These are phyloP conservation scores for Hypselothyrea guttata DNA, from an alignment of 2,888 invertebrate genomes.

Conservation along the genomic window DNA sequence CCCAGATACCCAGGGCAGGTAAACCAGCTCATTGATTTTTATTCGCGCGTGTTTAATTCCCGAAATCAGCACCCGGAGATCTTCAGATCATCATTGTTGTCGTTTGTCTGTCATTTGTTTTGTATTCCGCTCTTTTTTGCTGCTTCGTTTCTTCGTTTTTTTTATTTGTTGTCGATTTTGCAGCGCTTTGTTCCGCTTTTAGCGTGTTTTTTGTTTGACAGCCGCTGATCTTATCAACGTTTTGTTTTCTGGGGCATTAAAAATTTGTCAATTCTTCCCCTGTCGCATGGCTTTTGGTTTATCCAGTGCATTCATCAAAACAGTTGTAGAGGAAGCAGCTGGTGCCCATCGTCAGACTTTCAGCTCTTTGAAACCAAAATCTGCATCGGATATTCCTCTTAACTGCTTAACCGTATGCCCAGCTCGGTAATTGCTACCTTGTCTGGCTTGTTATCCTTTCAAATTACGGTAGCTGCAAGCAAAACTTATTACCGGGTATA, in stretches of 20 bases:
- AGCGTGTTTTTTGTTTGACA: constrained; percentile 51
- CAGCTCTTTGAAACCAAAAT: constrained; percentile 20
- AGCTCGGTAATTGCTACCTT: constrained; percentile 45
- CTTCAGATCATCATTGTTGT: constrained; percentile 51
- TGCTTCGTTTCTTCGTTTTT: constrained; percentile 13
- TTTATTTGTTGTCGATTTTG: constrained; percentile 29
- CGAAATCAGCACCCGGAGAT: constrained; percentile 68
- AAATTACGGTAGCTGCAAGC: constrained; percentile 24
- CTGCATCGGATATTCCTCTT: constrained; percentile 41
- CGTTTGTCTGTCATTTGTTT: constrained; percentile 59
- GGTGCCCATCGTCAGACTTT: constrained; percentile 26
- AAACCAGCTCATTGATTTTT: constrained; percentile 66
- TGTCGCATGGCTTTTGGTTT: too few species aligned
- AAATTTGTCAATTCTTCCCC: constrained; percentile 72
- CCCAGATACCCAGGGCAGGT: constrained; percentile 44
- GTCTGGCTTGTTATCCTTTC: constrained; percentile 14
- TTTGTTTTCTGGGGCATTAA: constrained; percentile 75
- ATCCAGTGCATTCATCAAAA: too few species aligned
- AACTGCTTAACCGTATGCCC: constrained; percentile 28
- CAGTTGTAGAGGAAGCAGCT: constrained; percentile 63
- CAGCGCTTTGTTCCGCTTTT: constrained; percentile 62
- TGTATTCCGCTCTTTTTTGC: constrained; percentile 26
- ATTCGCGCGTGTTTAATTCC: constrained; percentile 76
- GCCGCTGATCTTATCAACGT: constrained; percentile 75
- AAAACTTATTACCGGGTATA: constrained; percentile 18